A percentile compares a stretch with the other conserved stretches of the same genome.
phyloP scores from a whole-genome alignment of 2,797 vertebrate species.

The Eutrigla gurnardus region DNA sequence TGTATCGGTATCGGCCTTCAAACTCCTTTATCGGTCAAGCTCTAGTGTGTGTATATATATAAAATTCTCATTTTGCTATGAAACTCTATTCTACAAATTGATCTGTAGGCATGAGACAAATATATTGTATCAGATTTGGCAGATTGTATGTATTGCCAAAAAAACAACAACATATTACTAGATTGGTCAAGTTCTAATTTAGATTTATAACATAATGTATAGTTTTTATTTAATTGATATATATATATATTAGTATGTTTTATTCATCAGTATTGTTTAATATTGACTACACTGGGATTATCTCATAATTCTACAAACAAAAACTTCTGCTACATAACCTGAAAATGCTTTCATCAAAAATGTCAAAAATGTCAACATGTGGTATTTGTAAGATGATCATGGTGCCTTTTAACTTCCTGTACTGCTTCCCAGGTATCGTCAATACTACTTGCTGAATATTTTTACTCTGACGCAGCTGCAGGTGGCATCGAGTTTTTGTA shows the following conservation, averaged over 20 bases:
- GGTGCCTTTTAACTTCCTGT: background rate
- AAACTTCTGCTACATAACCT: too few relatives aligned
- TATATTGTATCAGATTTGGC: background rate
- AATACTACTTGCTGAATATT: background rate
- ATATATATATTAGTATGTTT: too few relatives aligned
- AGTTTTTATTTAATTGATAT: too few relatives aligned
- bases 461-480: background rate
- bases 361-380: too few relatives aligned
- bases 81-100: background rate
- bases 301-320: too few relatives aligned
- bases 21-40: too few relatives aligned
- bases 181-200: background rate
- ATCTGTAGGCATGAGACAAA: background rate
- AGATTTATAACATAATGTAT: background rate
- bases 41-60: too few relatives aligned
- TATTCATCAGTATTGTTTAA: too few relatives aligned
- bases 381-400: background rate
- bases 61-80: background rate
- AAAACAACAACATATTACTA: background rate
- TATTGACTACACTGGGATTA: too few relatives aligned
- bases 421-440: background rate
- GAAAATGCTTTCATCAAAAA: too few relatives aligned
- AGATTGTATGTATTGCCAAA: background rate
- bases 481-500: background rate
- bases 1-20: too few relatives aligned